Percentiles rank a stretch among this genome's conserved stretches.
These are phyloP conservation scores for Erythrocercus mccallii DNA, from an alignment of 2,113 vertebrate species.

Conservation along the genomic window DNA sequence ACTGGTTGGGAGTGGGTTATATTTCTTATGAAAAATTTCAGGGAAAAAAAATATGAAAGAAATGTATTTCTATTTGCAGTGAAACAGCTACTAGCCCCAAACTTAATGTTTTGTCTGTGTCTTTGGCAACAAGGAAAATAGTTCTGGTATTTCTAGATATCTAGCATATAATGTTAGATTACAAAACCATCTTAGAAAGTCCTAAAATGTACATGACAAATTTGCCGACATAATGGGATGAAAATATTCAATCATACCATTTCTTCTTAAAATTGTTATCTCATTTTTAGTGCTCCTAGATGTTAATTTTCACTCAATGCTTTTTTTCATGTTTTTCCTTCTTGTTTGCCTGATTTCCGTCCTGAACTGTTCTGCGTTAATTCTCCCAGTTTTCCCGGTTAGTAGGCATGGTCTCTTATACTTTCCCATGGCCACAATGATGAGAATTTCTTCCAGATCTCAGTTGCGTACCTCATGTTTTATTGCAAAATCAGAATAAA, in stretches of 20 bases:
- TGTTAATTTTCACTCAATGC: not conserved
- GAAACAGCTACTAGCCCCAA: not conserved
- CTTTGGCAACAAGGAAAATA: conserved; percentile 1
- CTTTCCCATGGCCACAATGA: not conserved
- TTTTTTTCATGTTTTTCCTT: not conserved
- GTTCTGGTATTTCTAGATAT: not conserved
- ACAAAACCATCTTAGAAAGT: not conserved
- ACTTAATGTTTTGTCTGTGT: not conserved
- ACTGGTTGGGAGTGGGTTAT: not conserved
- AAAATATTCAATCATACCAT: not conserved
- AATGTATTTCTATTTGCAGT: not conserved
- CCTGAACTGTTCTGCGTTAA: not conserved
- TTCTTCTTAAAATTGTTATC: not conserved
- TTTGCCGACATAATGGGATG: not conserved
- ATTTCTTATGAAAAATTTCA: not conserved
- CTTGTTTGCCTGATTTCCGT: not conserved
- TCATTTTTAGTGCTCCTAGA: not conserved
- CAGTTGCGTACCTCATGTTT: not conserved
- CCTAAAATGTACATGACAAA: not conserved
- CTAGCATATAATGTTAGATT: not conserved
- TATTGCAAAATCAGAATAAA: not conserved
- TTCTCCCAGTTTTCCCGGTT: not conserved
- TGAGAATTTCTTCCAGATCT: not conserved
- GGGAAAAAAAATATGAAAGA: not conserved
- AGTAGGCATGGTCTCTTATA: not conserved